Base-by-base conservation (phyloP, 2,113 vertebrate species). In the Anguilla rostrata region DNA sequence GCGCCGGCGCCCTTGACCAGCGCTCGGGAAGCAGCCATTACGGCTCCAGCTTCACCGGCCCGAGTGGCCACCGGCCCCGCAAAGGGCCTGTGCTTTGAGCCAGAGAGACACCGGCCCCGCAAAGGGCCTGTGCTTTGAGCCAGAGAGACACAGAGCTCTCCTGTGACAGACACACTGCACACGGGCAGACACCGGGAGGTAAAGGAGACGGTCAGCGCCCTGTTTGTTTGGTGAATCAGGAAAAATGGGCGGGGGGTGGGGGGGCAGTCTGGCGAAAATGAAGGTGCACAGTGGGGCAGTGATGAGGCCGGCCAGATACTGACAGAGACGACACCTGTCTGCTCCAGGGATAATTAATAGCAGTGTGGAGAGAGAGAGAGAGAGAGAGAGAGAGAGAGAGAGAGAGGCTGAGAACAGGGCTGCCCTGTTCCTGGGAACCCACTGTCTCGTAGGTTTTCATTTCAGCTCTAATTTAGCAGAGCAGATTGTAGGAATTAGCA, bases 281-380 rank as follows among this genome's bases (percentile, higher is more conserved):
- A 39, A 5, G n/a, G 29, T 11, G 41, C 82, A 39, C 82, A 41
- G 53, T 20, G 46, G 84, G 81, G 63, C 75, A 78, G 66, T 81
- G 22, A 84, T 46, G 78, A 84, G 82, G 86, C 86, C 87, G 83
- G 86, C 79, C 83, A 88, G 83, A 87, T 78, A 9, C 81, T 81
- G 14, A 88, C 81, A 85, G 81, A 83, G 87, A 87, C 86, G 88
- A 87, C 92, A 92, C 92, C 91, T 92, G 93, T 91, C 91, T 87
- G 86, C 87, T 88, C 83, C 18, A 82, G 83, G 85, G 81, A 89
- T 89, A 92, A 93, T 92, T 91, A 93, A 93, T 90, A 91, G 88
- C 78, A 88, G 86, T 88, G 89, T 90, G 87, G 86, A 84, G 86
- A 90, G 82, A 7, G 60, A 56, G 90, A 46, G 43, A 46, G 43